Base-by-base conservation (phyloP, 2,113 vertebrate genomes). In the Anolis sagrei region DNA sequence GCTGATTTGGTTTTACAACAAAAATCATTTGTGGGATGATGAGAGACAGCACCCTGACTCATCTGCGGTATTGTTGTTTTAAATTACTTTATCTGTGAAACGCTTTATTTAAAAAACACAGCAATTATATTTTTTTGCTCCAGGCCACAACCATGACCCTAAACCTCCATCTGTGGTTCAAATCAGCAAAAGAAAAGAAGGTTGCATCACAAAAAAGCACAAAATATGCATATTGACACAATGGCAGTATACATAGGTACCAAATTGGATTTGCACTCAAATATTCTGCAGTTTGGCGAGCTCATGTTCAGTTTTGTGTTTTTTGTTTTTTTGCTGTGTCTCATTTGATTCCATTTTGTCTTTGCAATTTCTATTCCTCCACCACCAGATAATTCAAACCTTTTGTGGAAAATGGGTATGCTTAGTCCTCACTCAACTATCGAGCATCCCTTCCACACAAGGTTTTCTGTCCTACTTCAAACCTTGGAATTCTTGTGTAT, bases 61-160 rank as follows among this genome's bases (percentile, higher is more conserved):
- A 32, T 23, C n/a, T 34, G 44, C 7, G 21, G n/a, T 51, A 29
- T 77, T 68, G 32, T 29, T 7, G 34, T 78, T 68, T 51, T 34
- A 72, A 73, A 62, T 58, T 69, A 39, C 3, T 85, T 54, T 54
- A 44, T 32, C 82, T 51, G 25, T 79, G 51, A 73, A 79, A 79
- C 7, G 34, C 39, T 32, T 72, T 54, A 54, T 84, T n/a, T 54
- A 27, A 27, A 23, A 25, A 18, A 72, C 51, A 27, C 66, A 58
- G 64, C 83, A 58, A 70, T 73, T 73, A 48, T 25, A 4, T 44
- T 44, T 44, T 44, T 44, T 44, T 44, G 34, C 76, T n/a, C 64
- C 5, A 29, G 64, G n/a, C 27, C 83, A 69, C 32, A n/a, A 36
- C 27, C 62, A 23, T 68, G 58, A n/a, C 14, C 62, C 48, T 58